A percentile compares a stretch with the other conserved stretches of the same genome.
Evolutionary conservation across 2,888 invertebrate genomes (phyloP).

Genomic region (Orchesella flavescens): DNA sequence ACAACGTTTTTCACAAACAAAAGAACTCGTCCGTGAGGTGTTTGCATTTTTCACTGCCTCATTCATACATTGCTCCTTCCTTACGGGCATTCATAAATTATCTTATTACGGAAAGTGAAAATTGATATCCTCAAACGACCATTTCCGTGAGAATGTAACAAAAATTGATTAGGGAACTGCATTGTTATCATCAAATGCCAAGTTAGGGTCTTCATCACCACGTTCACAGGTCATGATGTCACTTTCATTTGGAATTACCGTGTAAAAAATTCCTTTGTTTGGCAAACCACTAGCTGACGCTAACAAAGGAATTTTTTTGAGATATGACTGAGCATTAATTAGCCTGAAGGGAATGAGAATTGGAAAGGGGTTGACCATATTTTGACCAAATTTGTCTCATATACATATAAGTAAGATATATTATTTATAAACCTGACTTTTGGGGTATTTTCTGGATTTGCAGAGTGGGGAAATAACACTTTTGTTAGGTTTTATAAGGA

Average conservation of each 20-base stretch:
- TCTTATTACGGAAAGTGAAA: constrained; percentile 57
- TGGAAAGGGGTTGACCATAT: constrained; percentile 23
- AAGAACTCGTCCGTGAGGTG: constrained; percentile 5
- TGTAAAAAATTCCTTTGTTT: not conserved
- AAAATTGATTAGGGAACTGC: constrained; percentile 38
- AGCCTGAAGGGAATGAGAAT: constrained; percentile 9
- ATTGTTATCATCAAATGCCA: not conserved
- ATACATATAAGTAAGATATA: too few species aligned
- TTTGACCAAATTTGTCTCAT: not conserved
- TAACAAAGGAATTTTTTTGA: not conserved
- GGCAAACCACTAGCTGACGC: constrained; percentile 12
- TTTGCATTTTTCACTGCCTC: constrained; percentile 15
- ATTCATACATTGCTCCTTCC: not conserved
- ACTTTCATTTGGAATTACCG: constrained; percentile 50
- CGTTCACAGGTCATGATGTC: constrained; percentile 49
- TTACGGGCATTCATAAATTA: constrained; percentile 8
- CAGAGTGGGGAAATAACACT: not conserved
- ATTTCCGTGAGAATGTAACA: constrained; percentile 57
- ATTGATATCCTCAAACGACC: constrained; percentile 46
- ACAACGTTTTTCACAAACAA: constrained; percentile 34
- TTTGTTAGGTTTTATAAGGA: constrained; percentile 9
- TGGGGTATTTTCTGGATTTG: constrained; percentile 47
- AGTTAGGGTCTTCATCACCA: not conserved
- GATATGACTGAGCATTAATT: constrained; percentile 23
- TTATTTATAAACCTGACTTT: constrained; percentile 2